Conservation (phyloP, 92 coral and sea anemone species). For the Actinernus sp. region DNA sequence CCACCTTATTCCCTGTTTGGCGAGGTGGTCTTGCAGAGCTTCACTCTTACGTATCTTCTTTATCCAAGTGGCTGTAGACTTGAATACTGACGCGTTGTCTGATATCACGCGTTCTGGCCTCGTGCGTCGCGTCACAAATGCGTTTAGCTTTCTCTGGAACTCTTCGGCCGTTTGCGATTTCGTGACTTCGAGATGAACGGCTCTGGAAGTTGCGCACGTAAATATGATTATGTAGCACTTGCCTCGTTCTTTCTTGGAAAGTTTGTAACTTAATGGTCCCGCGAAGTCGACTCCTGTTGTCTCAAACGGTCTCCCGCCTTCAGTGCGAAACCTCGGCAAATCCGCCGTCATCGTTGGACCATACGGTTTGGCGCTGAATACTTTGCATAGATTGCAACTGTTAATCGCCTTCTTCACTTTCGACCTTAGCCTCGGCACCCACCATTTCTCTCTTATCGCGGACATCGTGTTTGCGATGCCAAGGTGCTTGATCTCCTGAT, state of each 20-base stretch:
- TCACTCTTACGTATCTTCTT: constrained; percentile 48
- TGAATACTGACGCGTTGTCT: constrained; percentile 53
- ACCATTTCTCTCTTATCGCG: constrained; percentile 17
- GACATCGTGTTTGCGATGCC: constrained; percentile 41
- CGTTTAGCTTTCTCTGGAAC: constrained; percentile 35
- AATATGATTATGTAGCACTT: constrained; percentile 51
- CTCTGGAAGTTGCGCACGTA: constrained; percentile 62
- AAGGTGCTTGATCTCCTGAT: constrained; percentile 19
- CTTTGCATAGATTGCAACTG: constrained; percentile 42
- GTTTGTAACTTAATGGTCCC: constrained; percentile 61
- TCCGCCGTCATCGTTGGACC: constrained; percentile 32
- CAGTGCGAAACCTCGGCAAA: constrained; percentile 43
- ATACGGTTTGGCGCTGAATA: constrained; percentile 27
- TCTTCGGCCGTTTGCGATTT: constrained; percentile 76
- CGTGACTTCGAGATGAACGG: constrained; percentile 53
- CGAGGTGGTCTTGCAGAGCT: constrained; percentile 33
- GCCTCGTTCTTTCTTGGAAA: constrained; percentile 42
- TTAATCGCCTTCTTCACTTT: constrained; percentile 49
- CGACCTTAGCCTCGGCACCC: constrained; percentile 33
- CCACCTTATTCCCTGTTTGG: constrained; percentile 44
- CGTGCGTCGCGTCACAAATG: constrained; percentile 40
- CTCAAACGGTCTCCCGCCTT: constrained; percentile 49
- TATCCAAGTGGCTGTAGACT: constrained; percentile 61
- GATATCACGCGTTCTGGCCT: constrained; percentile 46
- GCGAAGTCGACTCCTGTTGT: constrained; percentile 67